phyloP scores from a whole-genome alignment of 2,797 vertebrate species.

The Schizopygopsis malacanthus region DNA sequence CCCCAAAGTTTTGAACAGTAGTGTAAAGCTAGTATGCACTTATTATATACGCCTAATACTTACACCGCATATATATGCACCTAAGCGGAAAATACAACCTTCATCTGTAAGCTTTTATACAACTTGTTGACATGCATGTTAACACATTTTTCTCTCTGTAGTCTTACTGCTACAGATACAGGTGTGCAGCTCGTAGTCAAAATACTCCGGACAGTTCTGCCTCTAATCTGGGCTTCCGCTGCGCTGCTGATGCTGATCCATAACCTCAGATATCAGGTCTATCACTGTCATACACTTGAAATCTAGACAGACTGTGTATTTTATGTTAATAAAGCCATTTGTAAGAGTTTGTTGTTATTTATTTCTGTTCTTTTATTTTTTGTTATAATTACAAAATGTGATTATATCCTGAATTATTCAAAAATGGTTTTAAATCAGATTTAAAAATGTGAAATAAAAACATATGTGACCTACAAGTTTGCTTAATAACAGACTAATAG shows the following conservation, averaged over 20 bases:
- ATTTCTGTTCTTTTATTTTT: background rate
- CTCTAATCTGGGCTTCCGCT: slow-evolving; percentile 97
- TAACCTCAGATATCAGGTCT: slow-evolving; percentile 34
- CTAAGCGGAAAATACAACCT: background rate
- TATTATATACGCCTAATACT: too few species aligned
- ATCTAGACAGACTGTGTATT: background rate
- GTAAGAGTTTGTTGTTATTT: slow-evolving; percentile 1
- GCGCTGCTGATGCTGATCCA: slow-evolving; percentile 72
- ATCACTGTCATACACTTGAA: background rate
- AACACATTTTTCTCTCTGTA: slow-evolving; percentile 62
- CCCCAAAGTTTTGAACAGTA: background rate
- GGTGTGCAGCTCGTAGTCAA: slow-evolving; percentile 95
- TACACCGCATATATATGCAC: background rate
- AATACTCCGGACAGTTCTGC: slow-evolving; percentile 95
- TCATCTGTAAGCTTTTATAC: background rate
- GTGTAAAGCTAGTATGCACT: background rate
- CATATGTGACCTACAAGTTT: background rate
- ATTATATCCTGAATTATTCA: background rate
- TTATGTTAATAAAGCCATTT: slow-evolving; percentile 17
- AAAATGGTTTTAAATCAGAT: background rate
- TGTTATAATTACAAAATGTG: background rate
- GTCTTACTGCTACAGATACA: slow-evolving; percentile 98
- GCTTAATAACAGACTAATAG: background rate
- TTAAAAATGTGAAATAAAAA: background rate
- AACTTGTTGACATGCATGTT: background rate